These are phyloP conservation scores for Phataginus tetradactyla DNA, from an alignment of 2,797 vertebrate genomes.

Conservation along the genomic window DNA sequence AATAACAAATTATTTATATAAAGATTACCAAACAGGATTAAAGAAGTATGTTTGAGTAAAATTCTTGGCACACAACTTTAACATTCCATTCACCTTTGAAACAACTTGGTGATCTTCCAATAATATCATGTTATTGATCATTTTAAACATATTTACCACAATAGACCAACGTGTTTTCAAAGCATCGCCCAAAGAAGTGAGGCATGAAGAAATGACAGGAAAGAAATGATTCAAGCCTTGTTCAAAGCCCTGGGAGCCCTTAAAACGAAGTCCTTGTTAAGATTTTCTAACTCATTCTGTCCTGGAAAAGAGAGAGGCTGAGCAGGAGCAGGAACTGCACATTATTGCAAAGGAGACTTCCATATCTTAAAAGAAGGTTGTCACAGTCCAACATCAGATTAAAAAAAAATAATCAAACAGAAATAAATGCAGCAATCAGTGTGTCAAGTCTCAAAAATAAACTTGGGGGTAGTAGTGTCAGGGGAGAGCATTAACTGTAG, in stretches of 20 bases:
- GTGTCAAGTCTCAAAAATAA: constrained; percentile 39
- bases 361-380: constrained; percentile 2
- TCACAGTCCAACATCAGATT: background rate
- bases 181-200: background rate
- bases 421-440: constrained; percentile 42
- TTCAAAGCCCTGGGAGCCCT: background rate
- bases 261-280: background rate
- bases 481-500: background rate
- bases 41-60: background rate
- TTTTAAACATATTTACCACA: constrained; percentile 33
- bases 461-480: background rate
- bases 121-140: background rate
- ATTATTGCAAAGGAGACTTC: constrained; percentile 32
- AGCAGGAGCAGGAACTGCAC: background rate
- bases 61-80: background rate
- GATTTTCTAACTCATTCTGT: constrained; percentile 4
- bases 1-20: constrained; percentile 10
- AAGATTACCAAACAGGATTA: background rate
- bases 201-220: background rate
- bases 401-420: background rate
- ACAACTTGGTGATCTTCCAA: constrained; percentile 47
- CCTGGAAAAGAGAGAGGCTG: background rate
- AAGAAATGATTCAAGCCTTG: background rate
- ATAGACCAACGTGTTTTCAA: background rate
- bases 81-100: constrained; percentile 20